Evolutionary conservation across 2,797 vertebrate species (phyloP).

Genomic region (Lagorchestes hirsutus): DNA sequence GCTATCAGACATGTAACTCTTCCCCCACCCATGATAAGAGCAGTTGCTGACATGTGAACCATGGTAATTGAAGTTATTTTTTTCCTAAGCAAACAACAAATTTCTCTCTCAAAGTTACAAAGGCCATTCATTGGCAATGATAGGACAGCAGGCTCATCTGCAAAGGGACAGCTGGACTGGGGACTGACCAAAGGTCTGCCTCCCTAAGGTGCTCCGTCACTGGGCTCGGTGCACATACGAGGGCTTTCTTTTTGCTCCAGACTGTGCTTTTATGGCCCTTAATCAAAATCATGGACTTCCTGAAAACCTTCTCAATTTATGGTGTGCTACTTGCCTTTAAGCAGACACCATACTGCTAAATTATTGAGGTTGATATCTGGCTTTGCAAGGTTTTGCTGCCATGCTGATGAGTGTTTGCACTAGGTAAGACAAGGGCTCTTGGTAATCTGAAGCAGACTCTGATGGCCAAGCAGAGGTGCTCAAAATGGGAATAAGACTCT

Average conservation of each 20-base stretch:
- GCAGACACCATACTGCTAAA: slow-evolving; percentile 44
- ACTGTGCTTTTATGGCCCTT: slow-evolving; percentile 62
- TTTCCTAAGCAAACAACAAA: slow-evolving; percentile 75
- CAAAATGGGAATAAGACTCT: slow-evolving; percentile 24
- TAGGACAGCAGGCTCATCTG: slow-evolving; percentile 54
- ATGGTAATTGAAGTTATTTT: slow-evolving; percentile 51
- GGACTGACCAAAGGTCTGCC: slow-evolving; percentile 56
- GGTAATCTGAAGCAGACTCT: neutral
- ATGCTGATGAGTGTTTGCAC: neutral
- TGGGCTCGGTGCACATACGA: neutral
- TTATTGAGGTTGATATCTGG: slow-evolving; percentile 22
- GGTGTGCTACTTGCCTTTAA: slow-evolving; percentile 62
- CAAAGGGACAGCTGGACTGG: slow-evolving; percentile 64
- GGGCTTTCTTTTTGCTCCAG: slow-evolving; percentile 60
- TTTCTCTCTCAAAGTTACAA: slow-evolving; percentile 74
- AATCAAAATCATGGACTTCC: slow-evolving; percentile 53
- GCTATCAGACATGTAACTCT: neutral
- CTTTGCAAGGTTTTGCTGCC: slow-evolving; percentile 52
- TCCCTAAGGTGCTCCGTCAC: slow-evolving; percentile 42
- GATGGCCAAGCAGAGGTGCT: slow-evolving; percentile 6
- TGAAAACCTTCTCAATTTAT: slow-evolving; percentile 60
- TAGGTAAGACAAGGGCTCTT: slow-evolving; percentile 21
- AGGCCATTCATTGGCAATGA: slow-evolving; percentile 75
- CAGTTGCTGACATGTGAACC: slow-evolving; percentile 43
- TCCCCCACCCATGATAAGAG: slow-evolving; percentile 42